Conservation (phyloP, 2,888 invertebrate genomes). For the Dexiosoma caninum region DNA sequence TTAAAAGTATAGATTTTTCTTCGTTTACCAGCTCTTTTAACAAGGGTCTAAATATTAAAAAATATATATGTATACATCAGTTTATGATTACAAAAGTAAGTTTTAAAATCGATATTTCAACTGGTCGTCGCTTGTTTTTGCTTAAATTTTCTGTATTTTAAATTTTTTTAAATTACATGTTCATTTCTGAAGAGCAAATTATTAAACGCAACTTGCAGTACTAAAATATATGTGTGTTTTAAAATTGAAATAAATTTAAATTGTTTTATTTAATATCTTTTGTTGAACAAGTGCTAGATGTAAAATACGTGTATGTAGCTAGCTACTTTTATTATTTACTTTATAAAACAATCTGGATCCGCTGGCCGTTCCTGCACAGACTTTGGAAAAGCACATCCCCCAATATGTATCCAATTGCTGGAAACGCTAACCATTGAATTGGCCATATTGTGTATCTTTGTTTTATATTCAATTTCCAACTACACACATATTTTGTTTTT, state of each 20-base stretch:
- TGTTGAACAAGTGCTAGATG: background rate
- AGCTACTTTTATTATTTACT: conserved; percentile 64
- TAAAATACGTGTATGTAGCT: background rate
- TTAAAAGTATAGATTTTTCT: conserved; percentile 71
- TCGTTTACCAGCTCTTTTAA: conserved; percentile 71
- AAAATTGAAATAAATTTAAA: too few relatives aligned
- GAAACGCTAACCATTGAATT: conserved; percentile 30
- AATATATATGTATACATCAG: background rate
- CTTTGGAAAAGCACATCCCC: conserved; percentile 68
- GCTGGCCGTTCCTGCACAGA: conserved; percentile 66
- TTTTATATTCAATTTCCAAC: too few relatives aligned
- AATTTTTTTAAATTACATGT: too few relatives aligned
- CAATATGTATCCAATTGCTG: conserved; percentile 71
- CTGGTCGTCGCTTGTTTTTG: too few relatives aligned
- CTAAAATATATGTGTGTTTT: too few relatives aligned
- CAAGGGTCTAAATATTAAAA: conserved; percentile 66
- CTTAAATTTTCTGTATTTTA: too few relatives aligned
- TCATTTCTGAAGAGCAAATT: too few relatives aligned
- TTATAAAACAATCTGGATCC: conserved; percentile 71
- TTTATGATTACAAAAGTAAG: background rate
- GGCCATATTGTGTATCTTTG: conserved; percentile 12
- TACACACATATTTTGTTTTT: too few relatives aligned
- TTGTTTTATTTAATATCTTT: too few relatives aligned
- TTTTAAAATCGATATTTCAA: too few relatives aligned
- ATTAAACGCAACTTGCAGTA: too few relatives aligned